Base-by-base conservation (phyloP, 1,140 invertebrate genomes). In the Spodoptera litura region DNA sequence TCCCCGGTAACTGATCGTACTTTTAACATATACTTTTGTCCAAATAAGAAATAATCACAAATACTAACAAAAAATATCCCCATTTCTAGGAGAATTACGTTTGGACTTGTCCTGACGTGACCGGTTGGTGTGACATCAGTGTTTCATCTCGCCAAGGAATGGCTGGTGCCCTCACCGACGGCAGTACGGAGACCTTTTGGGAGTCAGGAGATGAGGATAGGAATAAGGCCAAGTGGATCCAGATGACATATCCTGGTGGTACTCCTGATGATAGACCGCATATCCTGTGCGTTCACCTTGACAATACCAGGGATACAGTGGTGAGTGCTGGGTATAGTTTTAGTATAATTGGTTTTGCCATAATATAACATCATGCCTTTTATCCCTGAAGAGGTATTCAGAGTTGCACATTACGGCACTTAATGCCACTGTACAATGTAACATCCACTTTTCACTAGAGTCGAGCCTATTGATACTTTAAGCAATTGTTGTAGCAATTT, bases 171-270 rank as follows among this genome's bases (percentile, higher is more conserved):
- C 95, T 99, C 8, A 98, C 97, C 0, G 99, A 99, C 91, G 97
- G 97, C 84, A 99, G 98, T 1, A 99, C 98, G 0, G 99, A 99
- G 94, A 99, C 99, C 0, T 99, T 99, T 93, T 99, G 99, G 99
- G 99, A 99, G 94, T 99, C 98, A 78, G 99, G 99, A 3, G 99
- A 99, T 85, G 99, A 99, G 89, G 99, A 99, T 93, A 94, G 97
- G 71, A 99, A 98, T 89, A 98, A 98, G 92, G 97, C 97, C 2
- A 99, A 99, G 90, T 95, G 95, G 94, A 89, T 96, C 15, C 95
- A 95, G 38, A 80, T 96, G 15, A 78, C 92, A 4, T 96, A 87
- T 59, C 83, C 86, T 6, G 89, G 89, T 4, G 89, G 95, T 74
- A 91, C 94, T 1, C 89, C 95, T 51, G 95, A 95, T 59, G 95